phyloP scores from a whole-genome alignment of 2,113 vertebrate species.

The Spilogale gracilis region DNA sequence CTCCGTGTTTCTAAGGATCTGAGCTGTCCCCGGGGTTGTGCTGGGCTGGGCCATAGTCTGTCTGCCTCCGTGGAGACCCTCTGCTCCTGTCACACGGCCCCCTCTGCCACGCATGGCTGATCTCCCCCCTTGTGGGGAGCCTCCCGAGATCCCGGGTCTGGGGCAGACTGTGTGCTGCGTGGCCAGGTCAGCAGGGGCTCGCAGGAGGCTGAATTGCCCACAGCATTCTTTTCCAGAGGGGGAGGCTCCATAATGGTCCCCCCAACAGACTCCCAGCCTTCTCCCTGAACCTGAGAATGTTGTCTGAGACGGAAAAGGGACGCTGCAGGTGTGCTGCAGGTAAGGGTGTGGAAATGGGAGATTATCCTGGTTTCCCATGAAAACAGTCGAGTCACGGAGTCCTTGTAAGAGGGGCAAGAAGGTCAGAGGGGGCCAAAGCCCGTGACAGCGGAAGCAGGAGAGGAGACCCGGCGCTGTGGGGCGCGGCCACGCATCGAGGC shows the following conservation, averaged over 20 bases:
- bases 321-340: neutral
- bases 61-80: rapidly evolving
- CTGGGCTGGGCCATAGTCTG: neutral
- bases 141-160: too few relatives aligned
- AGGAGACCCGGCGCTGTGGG: rapidly evolving
- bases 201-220: neutral
- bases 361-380: rapidly evolving
- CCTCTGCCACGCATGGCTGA: neutral
- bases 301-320: neutral
- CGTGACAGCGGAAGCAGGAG: neutral
- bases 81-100: rapidly evolving
- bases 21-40: neutral
- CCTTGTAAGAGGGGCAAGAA: rapidly evolving
- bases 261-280: neutral
- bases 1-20: too few relatives aligned
- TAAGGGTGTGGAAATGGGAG: neutral
- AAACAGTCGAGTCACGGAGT: too few relatives aligned
- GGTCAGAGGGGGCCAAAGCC: neutral
- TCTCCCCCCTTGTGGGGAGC: rapidly evolving
- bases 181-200: neutral
- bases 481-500: rapidly evolving
- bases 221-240: neutral
- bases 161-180: rapidly evolving
- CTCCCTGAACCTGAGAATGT: neutral
- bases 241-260: too few relatives aligned